Percentiles rank a stretch among this genome's conserved stretches.
Conservation (phyloP, 2,797 vertebrate genomes). For the Malacoraja senta region DNA sequence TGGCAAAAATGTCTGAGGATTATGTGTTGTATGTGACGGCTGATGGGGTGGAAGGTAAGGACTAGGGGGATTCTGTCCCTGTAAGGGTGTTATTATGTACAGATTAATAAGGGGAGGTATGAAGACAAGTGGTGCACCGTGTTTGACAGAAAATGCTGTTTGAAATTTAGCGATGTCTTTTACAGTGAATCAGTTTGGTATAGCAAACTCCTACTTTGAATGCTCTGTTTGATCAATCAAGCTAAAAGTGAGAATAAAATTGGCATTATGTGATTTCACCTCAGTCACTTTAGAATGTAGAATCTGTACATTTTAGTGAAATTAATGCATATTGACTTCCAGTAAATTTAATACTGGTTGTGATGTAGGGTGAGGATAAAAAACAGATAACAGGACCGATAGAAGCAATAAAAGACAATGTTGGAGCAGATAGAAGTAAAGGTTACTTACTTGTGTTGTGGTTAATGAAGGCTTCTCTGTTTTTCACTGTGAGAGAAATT, state of each 20-base stretch:
- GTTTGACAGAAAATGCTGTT: not conserved
- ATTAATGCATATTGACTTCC: not conserved
- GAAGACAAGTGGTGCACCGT: not conserved
- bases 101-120: not conserved
- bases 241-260: not conserved
- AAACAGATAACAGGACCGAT: not conserved
- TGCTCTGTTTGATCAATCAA: not conserved
- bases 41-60: too few species aligned
- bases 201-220: not conserved
- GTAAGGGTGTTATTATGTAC: not conserved
- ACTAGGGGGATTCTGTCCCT: too few species aligned
- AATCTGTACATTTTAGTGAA: not conserved
- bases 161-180: not conserved
- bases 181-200: not conserved
- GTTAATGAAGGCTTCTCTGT: not conserved
- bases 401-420: not conserved
- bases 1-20: too few species aligned
- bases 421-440: not conserved
- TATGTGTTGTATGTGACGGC: too few species aligned
- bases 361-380: not conserved
- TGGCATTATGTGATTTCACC: not conserved
- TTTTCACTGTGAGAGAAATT: not conserved
- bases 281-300: not conserved
- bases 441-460: not conserved
- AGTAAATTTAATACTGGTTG: not conserved